phyloP scores from a whole-genome alignment of 2,113 vertebrate species.

The Mobula hypostoma region DNA sequence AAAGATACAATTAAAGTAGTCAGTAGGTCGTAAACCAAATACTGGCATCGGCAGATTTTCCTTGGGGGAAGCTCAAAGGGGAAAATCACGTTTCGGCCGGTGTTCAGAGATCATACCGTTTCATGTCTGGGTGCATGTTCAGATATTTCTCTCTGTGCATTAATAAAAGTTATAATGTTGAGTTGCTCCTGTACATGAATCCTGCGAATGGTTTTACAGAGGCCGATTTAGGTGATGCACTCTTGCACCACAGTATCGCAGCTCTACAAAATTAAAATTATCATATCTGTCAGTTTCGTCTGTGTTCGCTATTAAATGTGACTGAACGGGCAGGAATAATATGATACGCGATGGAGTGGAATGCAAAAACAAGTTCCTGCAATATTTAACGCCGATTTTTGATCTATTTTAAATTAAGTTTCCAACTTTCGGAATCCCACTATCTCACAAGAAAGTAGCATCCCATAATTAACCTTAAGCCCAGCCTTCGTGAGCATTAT shows the following conservation, averaged over 20 bases:
- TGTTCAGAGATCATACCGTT: neutral
- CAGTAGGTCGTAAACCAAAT: neutral
- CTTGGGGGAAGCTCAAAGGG: no score
- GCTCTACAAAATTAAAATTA: neutral
- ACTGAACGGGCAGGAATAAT: neutral
- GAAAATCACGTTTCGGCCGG: neutral
- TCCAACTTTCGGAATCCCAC: neutral
- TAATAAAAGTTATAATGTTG: neutral
- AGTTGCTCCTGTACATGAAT: neutral
- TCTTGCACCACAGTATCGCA: no score
- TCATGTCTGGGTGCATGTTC: neutral
- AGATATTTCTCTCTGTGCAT: neutral
- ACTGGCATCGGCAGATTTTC: neutral
- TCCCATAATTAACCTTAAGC: neutral
- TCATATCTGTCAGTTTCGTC: neutral
- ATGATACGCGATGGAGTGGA: neutral
- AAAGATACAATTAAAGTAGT: neutral
- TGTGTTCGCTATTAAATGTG: neutral
- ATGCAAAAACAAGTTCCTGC: neutral
- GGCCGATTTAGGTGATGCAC: neutral
- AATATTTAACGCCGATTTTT: neutral
- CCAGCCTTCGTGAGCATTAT: neutral
- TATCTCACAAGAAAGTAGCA: neutral
- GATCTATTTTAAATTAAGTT: neutral
- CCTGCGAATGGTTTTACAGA: neutral